These are phyloP conservation scores for Tortrix viridana DNA, from an alignment of 2,888 invertebrate species.

Conservation along the genomic window DNA sequence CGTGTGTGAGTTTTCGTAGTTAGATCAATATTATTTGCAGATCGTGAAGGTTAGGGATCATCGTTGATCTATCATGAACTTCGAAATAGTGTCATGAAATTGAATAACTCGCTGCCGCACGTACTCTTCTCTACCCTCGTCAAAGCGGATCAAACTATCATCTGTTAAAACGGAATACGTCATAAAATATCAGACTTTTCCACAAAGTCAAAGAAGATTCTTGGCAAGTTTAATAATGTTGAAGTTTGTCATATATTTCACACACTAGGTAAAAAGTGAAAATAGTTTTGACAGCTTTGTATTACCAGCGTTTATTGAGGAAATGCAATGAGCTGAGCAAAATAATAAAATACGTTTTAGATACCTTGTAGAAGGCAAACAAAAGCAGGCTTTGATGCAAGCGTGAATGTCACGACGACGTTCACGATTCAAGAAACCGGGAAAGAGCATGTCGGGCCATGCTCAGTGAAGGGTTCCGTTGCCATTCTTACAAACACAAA, in stretches of 20 bases:
- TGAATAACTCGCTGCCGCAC: slow-evolving; percentile 12
- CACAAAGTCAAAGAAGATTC: slow-evolving; percentile 23
- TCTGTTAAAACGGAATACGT: slow-evolving; percentile 21
- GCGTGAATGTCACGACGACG: neutral
- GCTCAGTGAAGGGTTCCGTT: too few relatives aligned
- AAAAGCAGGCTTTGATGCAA: neutral
- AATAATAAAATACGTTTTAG: neutral
- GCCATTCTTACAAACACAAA: too few relatives aligned
- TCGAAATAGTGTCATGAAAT: slow-evolving; percentile 23
- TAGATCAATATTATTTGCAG: neutral
- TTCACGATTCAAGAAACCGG: neutral
- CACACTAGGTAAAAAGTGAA: neutral
- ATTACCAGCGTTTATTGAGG: too few relatives aligned
- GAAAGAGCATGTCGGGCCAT: too few relatives aligned
- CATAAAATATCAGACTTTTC: slow-evolving; percentile 14
- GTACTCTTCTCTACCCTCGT: slow-evolving; percentile 31
- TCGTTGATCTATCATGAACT: slow-evolving; percentile 27
- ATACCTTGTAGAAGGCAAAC: slow-evolving; percentile 4
- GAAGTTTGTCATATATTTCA: neutral
- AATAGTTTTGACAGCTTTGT: too few relatives aligned
- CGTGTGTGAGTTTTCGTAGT: neutral
- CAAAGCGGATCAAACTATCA: slow-evolving; percentile 38
- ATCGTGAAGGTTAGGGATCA: slow-evolving; percentile 5
- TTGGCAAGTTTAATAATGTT: slow-evolving; percentile 2
- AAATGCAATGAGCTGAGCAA: too few relatives aligned